Conservation (phyloP, 1,140 invertebrate genomes). For the Asobara japonica region DNA sequence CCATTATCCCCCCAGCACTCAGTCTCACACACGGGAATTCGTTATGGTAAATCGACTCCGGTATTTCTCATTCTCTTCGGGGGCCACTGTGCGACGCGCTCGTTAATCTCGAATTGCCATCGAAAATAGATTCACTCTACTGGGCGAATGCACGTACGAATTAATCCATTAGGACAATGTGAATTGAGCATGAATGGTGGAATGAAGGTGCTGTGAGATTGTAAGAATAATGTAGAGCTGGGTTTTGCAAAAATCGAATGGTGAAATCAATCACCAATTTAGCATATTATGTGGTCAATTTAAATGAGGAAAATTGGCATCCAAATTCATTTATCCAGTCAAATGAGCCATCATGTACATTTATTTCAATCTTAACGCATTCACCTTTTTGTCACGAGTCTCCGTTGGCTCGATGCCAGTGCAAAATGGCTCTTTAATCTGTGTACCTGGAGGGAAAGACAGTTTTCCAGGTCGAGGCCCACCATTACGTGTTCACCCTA, state of each 20-base stretch:
- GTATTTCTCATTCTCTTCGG: not conserved
- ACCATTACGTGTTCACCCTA: constrained; percentile 44
- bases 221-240: no score
- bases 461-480: constrained; percentile 34
- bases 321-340: not conserved
- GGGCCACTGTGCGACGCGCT: constrained; percentile 18
- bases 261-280: no score
- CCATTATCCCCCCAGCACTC: constrained; percentile 18
- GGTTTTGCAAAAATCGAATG: no score
- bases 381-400: not conserved
- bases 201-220: no score
- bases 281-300: no score
- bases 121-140: constrained; percentile 25
- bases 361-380: constrained; percentile 7
- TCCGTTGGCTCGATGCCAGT: not conserved
- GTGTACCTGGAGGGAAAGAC: constrained; percentile 16
- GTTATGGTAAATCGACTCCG: constrained; percentile 8
- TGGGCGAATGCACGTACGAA: not conserved
- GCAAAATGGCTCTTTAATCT: not conserved
- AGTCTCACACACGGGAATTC: not conserved
- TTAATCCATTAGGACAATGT: constrained; percentile 8
- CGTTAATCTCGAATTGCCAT: constrained; percentile 31
- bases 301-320: no score
- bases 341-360: not conserved
- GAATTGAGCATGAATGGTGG: not conserved